Evolutionary conservation across 2,888 invertebrate genomes (phyloP).

Genomic region (Tholera decimalis): DNA sequence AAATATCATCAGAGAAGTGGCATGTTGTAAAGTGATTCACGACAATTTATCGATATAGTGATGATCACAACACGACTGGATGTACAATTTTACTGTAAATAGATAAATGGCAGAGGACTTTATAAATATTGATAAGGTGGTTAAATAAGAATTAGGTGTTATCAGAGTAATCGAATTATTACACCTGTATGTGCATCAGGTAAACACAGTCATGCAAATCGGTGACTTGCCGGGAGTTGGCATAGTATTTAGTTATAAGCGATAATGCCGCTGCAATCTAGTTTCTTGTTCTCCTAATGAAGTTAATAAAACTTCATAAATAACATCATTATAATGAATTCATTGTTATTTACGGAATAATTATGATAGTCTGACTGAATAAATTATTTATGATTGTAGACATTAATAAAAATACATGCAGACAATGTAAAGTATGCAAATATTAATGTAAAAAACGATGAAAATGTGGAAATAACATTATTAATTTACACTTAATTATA

Average conservation of each 20-base stretch:
- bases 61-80: slow-evolving; percentile 37
- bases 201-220: background rate
- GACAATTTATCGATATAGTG: slow-evolving; percentile 22
- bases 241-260: background rate
- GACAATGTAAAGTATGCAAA: slow-evolving; percentile 7
- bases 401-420: slow-evolving; percentile 3
- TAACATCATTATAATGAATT: slow-evolving; percentile 7
- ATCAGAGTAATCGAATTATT: slow-evolving; percentile 30
- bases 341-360: slow-evolving; percentile 4
- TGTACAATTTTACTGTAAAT: slow-evolving; percentile 18
- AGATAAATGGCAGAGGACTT: slow-evolving; percentile 28
- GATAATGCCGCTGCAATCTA: background rate
- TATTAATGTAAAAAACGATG: slow-evolving; percentile 34
- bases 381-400: slow-evolving; percentile 15
- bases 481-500: slow-evolving; percentile 22
- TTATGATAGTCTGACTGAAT: slow-evolving; percentile 7
- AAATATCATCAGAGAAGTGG: background rate
- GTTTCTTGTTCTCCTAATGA: background rate
- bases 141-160: slow-evolving; percentile 33
- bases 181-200: slow-evolving; percentile 17
- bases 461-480: slow-evolving; percentile 18
- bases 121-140: slow-evolving; percentile 41
- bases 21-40: slow-evolving; percentile 20
- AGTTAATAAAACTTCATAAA: slow-evolving; percentile 5
- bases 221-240: background rate